Base-by-base conservation (phyloP, 2,888 invertebrate species). In the Eulithis testata region DNA sequence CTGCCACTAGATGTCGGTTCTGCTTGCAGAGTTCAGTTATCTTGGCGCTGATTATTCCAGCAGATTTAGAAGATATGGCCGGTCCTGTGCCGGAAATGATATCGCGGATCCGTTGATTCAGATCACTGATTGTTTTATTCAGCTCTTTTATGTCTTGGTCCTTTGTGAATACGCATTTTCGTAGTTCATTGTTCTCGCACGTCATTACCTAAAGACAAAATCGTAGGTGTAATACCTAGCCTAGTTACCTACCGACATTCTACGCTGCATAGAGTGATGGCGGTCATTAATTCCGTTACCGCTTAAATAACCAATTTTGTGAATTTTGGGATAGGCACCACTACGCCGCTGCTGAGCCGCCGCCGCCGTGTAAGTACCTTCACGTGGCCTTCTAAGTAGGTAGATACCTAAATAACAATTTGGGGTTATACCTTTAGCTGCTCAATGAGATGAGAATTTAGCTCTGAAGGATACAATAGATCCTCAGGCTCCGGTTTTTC, bases 1-100 rank as follows among this genome's bases (percentile, higher is more conserved):
- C 95, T 0, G 95, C 92, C 3, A 94, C 94, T 65, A 95, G 92
- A 73, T 96, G 95, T 43, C 95, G 87, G 57, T 95, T 94, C 78
- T 95, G 95, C 80, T 95, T 95, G 74, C 95, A 95, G 6, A 96
- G 85, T 62, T 96, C 95, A 0, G 95, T 94, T 65, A 96, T 94
- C 87, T 95, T 95, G n/a, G 94, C 89, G 50, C 94, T 94, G 1
- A 94, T 94, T 8, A 94, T 78, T 37, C 94, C 94, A 6, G 93
- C 92, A 0, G 94, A 90, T 75, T 93, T 89, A 2, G 91, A 87
- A 7, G 92, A 91, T 68, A 93, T 91, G 1, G 90, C 89, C 1
- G 93, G 90, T 0, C 93, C 90, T 4, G 86, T 78, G 0, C 89
- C 88, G 11, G 90, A 88, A 71, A 94, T 93, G 1, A 94, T 91